phyloP scores from a whole-genome alignment of 2,888 invertebrate species.

The Trissolcus japonicus region DNA sequence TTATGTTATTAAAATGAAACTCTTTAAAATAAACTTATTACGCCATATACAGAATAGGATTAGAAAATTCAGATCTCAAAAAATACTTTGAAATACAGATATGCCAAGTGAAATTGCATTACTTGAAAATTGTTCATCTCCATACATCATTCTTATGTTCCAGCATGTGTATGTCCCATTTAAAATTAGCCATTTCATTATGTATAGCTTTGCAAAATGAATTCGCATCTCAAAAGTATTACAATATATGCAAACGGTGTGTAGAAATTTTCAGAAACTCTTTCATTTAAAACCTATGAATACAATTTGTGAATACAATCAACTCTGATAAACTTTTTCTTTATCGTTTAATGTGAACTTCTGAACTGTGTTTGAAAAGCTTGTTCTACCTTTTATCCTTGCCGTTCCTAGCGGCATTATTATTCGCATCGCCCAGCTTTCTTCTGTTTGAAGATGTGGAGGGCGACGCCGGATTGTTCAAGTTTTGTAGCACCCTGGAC shows the following conservation, averaged over 20 bases:
- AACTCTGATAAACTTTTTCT: neutral
- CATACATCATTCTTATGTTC: no score
- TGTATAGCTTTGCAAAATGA: no score
- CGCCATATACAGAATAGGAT: no score
- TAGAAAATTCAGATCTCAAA: no score
- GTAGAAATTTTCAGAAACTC: neutral
- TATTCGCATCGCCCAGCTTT: constrained; percentile 67
- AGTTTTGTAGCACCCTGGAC: constrained; percentile 82
- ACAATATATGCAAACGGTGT: neutral
- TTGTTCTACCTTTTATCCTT: constrained; percentile 66
- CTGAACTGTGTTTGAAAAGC: neutral
- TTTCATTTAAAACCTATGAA: neutral
- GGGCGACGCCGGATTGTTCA: constrained; percentile 63
- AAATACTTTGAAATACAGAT: no score
- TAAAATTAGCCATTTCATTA: no score
- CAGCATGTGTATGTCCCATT: no score
- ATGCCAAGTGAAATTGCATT: no score
- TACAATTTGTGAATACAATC: neutral
- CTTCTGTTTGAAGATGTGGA: constrained; percentile 63
- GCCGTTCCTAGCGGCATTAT: constrained; percentile 67
- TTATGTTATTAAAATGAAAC: no score
- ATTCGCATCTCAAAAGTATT: no score
- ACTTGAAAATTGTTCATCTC: no score
- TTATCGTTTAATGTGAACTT: neutral
- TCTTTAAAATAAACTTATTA: no score